A percentile compares a stretch with the other conserved stretches of the same genome.
Evolutionary conservation across 30 jellyfish, hydroid and myxozoan genomes (phyloP).

Genomic region (Chironex yamaguchii): DNA sequence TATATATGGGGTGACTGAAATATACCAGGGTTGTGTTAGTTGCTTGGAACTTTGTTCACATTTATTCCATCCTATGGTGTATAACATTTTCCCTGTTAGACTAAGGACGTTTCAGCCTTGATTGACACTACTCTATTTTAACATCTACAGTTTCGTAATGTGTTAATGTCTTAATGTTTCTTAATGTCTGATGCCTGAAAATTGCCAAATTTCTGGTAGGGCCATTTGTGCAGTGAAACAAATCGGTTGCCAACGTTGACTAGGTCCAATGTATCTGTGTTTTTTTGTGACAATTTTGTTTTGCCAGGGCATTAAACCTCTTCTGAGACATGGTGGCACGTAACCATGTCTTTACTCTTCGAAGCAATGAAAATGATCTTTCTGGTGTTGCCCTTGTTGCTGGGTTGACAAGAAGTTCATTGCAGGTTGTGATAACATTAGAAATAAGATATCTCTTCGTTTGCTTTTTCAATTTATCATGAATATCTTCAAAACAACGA

Average conservation of each 20-base stretch:
- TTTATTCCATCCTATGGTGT: too few species aligned
- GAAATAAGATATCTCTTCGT: slow-evolving; percentile 2
- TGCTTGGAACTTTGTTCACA: too few species aligned
- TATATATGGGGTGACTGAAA: too few species aligned
- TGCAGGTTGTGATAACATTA: slow-evolving; percentile 3
- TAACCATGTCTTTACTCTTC: slow-evolving; percentile 34
- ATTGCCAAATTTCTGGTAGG: slow-evolving; percentile 6
- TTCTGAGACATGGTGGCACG: slow-evolving; percentile 53
- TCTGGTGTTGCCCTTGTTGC: slow-evolving; percentile 57
- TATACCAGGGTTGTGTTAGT: too few species aligned
- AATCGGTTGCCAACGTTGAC: slow-evolving; percentile 26
- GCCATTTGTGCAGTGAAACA: background rate
- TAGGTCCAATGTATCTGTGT: slow-evolving; percentile 22
- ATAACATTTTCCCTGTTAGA: too few species aligned
- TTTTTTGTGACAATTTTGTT: slow-evolving; percentile 20
- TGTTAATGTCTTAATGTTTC: too few species aligned
- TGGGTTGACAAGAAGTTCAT: slow-evolving; percentile 38
- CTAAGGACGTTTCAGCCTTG: too few species aligned
- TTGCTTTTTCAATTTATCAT: background rate
- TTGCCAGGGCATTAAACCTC: slow-evolving; percentile 24
- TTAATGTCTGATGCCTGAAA: slow-evolving; percentile 1
- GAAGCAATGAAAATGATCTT: slow-evolving; percentile 42
- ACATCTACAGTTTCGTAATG: too few species aligned
- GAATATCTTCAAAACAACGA: background rate
- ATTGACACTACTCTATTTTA: too few species aligned